Evolutionary conservation across 2,888 invertebrate genomes (phyloP).

Genomic region (Drosophila eohydei): DNA sequence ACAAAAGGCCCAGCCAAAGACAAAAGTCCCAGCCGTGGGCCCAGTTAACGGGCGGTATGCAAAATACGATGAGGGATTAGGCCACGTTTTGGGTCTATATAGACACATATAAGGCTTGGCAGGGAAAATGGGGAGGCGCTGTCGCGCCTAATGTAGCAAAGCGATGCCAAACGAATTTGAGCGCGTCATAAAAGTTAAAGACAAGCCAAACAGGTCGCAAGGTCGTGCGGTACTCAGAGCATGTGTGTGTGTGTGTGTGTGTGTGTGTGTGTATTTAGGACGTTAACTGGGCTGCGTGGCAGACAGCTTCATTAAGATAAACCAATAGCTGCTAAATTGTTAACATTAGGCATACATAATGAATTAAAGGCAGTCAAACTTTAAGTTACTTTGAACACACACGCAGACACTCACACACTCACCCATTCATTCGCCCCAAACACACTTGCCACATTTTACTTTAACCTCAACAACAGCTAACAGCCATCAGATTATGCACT

Average conservation of each 20-base stretch:
- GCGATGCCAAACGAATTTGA: conserved; percentile 72
- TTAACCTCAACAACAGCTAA: conserved; percentile 44
- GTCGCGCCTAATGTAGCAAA: conserved; percentile 42
- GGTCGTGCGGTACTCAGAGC: conserved; percentile 41
- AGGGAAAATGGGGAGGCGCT: not conserved
- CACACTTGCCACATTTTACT: conserved; percentile 29
- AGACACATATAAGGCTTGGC: not conserved
- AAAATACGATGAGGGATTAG: conserved; percentile 53
- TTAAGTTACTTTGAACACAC: conserved; percentile 46
- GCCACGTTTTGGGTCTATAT: conserved; percentile 16
- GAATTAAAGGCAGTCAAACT: conserved; percentile 71
- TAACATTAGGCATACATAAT: conserved; percentile 80
- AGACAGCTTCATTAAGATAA: conserved; percentile 81
- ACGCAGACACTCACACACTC: conserved; percentile 23
- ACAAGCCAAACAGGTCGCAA: conserved; percentile 63
- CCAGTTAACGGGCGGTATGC: conserved; percentile 44
- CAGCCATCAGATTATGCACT: conserved; percentile 54
- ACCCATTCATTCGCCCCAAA: conserved; percentile 7
- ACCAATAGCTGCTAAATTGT: conserved; percentile 81
- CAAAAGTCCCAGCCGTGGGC: conserved; percentile 38
- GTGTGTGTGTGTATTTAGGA: conserved; percentile 60
- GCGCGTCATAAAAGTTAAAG: conserved; percentile 76
- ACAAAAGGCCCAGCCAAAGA: conserved; percentile 38
- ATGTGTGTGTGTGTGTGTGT: conserved; percentile 10
- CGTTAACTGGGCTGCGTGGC: conserved; percentile 12